Evolutionary conservation across 35 echinoderm and acorn worm genomes (phyloP), one percentile per base, ranked within the genome.

Genomic region (Lytechinus pictus): DNA sequence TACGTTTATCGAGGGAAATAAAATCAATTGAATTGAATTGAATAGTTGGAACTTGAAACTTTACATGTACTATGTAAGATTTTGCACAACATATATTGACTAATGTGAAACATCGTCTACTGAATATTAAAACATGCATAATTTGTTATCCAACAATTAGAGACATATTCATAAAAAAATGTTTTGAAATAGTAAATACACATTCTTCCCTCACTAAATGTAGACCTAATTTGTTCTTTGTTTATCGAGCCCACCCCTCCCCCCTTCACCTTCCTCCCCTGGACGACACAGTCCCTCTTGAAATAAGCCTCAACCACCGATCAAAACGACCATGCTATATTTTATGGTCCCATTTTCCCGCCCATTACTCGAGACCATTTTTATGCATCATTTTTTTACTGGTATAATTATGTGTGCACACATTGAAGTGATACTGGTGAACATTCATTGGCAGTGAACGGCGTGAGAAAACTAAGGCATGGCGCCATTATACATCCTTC

Each of bases 341-440:
- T 79, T 44, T 79, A 79, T 79, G 66, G 66, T 79, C 66, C 66
- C 66, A 79, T n/a, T 79, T 79, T 79, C 19, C 66, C 66, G 66
- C 66, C 66, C 66, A 79, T 79, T 79, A 79, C 16, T 24, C 8
- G 19, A 24, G 19, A 24, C 66, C 21, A 19, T 79, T 79, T n/a
- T 44, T 44, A 44, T 79, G 66, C 66, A 19, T 79, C 56, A 1
- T 58, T 5, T 16, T 79, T 79, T 79, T 79, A 24, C 66, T 79
- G 19, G 66, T 79, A 4, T 16, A 16, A 19, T 13, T 19, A 13
- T 79, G 66, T 24, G 21, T 24, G 21, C 21, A 21, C 13, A 71
- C 16, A 21, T 19, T 14, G n/a, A 24, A 1, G 66, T 79, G 66
- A 24, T 79, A 24, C 19, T 79, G 66, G 6, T 24, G 66, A 79